Percentiles rank a stretch among this genome's conserved stretches.
Conservation (phyloP, 2,797 vertebrate species). For the Acestrorhynchus altus region DNA sequence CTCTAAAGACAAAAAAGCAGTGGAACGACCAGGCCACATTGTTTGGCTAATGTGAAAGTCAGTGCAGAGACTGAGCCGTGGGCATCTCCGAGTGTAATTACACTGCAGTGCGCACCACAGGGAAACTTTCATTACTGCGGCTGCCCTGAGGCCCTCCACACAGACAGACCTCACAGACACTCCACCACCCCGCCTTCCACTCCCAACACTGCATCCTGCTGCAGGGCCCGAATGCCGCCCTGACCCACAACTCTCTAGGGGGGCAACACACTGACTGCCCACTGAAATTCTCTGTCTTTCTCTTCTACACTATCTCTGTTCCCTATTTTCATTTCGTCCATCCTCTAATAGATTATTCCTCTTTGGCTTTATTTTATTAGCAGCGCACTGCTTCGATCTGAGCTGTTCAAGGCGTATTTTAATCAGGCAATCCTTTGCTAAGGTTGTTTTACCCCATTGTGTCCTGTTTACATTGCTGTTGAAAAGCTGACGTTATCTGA, state of each 20-base stretch:
- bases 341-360: slow-evolving; percentile 28
- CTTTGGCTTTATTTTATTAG: slow-evolving; percentile 12
- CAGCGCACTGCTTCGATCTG: background rate
- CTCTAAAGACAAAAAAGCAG: slow-evolving; percentile 68
- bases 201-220: slow-evolving; percentile 46
- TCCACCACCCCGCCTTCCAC: slow-evolving; percentile 3
- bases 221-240: slow-evolving; percentile 68
- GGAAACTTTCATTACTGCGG: slow-evolving; percentile 75
- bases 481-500: background rate
- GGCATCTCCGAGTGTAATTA: slow-evolving; percentile 82
- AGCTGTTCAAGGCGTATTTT: background rate
- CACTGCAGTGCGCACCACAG: slow-evolving; percentile 75
- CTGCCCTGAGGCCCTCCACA: slow-evolving; percentile 57
- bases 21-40: slow-evolving; percentile 72
- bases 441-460: background rate
- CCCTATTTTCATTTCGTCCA: slow-evolving; percentile 11
- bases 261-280: slow-evolving; percentile 66
- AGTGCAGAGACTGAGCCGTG: slow-evolving; percentile 72
- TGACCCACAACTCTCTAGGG: slow-evolving; percentile 61
- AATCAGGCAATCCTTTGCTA: background rate
- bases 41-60: slow-evolving; percentile 73
- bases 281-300: slow-evolving; percentile 32
- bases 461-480: background rate
- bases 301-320: slow-evolving; percentile 21
- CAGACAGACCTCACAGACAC: slow-evolving; percentile 40